phyloP scores from a whole-genome alignment of 2,888 invertebrate species.

The Pammene aurita region DNA sequence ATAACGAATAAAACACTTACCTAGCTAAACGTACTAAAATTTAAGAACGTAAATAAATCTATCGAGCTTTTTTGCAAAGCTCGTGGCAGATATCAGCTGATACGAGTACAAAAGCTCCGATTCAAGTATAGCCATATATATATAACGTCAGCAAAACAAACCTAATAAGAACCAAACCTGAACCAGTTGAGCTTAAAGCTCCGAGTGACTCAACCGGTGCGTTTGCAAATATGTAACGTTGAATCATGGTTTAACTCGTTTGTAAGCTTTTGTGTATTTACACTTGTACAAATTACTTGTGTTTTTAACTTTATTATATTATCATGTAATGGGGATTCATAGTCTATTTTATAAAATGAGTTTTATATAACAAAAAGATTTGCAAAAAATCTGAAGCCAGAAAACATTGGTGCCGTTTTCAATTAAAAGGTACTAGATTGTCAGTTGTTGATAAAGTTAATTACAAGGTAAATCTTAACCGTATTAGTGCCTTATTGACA shows the following conservation, averaged over 20 bases:
- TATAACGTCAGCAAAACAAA: slow-evolving; percentile 20
- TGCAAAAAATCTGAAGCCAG: too few species aligned
- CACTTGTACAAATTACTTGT: neutral
- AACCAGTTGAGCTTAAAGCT: slow-evolving; percentile 25
- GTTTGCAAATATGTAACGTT: slow-evolving; percentile 27
- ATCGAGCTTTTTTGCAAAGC: neutral
- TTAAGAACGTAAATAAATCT: too few species aligned
- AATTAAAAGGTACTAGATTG: too few species aligned
- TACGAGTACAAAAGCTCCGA: slow-evolving; percentile 2
- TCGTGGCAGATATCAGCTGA: slow-evolving; percentile 18
- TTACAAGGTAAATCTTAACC: too few species aligned
- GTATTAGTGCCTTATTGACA: too few species aligned
- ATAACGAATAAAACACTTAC: too few species aligned
- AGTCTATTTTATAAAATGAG: neutral
- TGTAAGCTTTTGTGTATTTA: slow-evolving; percentile 13
- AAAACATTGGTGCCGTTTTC: too few species aligned
- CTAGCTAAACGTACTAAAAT: too few species aligned
- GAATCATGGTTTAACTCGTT: slow-evolving; percentile 49
- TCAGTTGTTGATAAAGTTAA: too few species aligned
- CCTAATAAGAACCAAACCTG: slow-evolving; percentile 27
- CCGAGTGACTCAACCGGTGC: slow-evolving; percentile 33
- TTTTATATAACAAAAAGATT: too few species aligned
- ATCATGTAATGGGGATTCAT: neutral
- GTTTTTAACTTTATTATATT: neutral
- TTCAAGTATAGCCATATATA: neutral